phyloP scores from a whole-genome alignment of 2,888 invertebrate genomes.

The Acrobasis consociella region DNA sequence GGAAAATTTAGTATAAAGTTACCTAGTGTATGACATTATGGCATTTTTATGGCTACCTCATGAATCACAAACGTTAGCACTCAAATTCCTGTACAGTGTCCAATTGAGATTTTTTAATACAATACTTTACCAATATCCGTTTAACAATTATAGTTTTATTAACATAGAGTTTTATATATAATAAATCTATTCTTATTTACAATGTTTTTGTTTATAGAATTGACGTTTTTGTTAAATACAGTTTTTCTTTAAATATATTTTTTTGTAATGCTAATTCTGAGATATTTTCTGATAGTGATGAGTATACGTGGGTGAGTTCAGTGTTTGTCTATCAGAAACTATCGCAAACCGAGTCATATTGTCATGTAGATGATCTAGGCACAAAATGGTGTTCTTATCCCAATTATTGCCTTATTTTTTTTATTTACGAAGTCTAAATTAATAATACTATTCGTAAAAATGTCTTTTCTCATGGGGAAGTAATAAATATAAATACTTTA shows the following conservation, averaged over 20 bases:
- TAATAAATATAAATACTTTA: slow-evolving; percentile 77
- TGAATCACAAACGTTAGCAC: slow-evolving; percentile 75
- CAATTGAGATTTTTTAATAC: slow-evolving; percentile 58
- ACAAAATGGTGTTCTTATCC: slow-evolving; percentile 78
- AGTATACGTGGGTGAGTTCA: slow-evolving; percentile 27
- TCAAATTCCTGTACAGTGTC: slow-evolving; percentile 59
- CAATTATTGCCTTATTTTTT: slow-evolving; percentile 71
- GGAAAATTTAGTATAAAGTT: slow-evolving; percentile 36
- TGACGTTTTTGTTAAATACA: slow-evolving; percentile 64
- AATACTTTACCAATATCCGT: slow-evolving; percentile 62
- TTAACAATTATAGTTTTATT: slow-evolving; percentile 69
- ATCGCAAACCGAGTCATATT: slow-evolving; percentile 57
- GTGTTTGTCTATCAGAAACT: slow-evolving; percentile 46
- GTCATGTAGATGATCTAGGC: slow-evolving; percentile 70
- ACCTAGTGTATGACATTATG: slow-evolving; percentile 58
- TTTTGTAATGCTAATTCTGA: slow-evolving; percentile 53
- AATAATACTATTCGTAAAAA: slow-evolving; percentile 83
- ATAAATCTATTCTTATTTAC: slow-evolving; percentile 75
- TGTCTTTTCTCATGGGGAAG: slow-evolving; percentile 77
- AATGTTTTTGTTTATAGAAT: slow-evolving; percentile 71
- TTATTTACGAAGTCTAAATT: slow-evolving; percentile 77
- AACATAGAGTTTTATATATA: slow-evolving; percentile 58
- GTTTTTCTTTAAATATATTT: slow-evolving; percentile 61
- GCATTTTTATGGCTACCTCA: slow-evolving; percentile 81
- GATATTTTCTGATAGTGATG: slow-evolving; percentile 53